phyloP scores from a whole-genome alignment of 2,113 vertebrate genomes.

The Esox niger region DNA sequence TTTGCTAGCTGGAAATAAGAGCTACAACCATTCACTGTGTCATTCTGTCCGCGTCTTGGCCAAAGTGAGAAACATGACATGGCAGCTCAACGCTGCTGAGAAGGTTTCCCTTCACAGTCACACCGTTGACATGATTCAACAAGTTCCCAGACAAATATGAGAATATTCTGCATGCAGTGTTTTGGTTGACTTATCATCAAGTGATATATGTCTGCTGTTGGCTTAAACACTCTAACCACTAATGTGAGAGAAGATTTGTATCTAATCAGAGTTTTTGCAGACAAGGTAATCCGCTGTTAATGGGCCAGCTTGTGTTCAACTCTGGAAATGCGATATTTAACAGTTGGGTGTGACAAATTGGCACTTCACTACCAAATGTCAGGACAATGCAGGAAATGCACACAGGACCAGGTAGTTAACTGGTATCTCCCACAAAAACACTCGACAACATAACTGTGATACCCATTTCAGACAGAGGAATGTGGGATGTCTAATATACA shows the following conservation, averaged over 20 bases:
- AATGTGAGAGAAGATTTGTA: background rate
- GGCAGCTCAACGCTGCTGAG: constrained; percentile 1
- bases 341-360: constrained; percentile 21
- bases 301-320: constrained; percentile 8
- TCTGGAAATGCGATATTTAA: constrained; percentile 35
- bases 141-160: background rate
- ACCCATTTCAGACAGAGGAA: no score
- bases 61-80: background rate
- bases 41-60: constrained; percentile 13
- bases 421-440: constrained; percentile 1
- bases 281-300: background rate
- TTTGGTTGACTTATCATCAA: constrained; percentile 1
- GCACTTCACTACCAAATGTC: constrained; percentile 21
- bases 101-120: constrained; percentile 1
- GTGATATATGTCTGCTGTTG: background rate
- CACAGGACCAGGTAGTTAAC: background rate
- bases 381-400: constrained; percentile 2
- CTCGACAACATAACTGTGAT: constrained; percentile 1
- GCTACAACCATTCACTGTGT: constrained; percentile 5
- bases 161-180: constrained; percentile 2
- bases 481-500: no score
- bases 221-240: background rate
- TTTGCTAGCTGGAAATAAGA: constrained; percentile 23
- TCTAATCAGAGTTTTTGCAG: background rate
- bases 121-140: constrained; percentile 6